Evolutionary conservation across 2,888 invertebrate genomes (phyloP), one percentile per base, ranked within the genome.

Genomic region (Meiosimyza platycephala): DNA sequence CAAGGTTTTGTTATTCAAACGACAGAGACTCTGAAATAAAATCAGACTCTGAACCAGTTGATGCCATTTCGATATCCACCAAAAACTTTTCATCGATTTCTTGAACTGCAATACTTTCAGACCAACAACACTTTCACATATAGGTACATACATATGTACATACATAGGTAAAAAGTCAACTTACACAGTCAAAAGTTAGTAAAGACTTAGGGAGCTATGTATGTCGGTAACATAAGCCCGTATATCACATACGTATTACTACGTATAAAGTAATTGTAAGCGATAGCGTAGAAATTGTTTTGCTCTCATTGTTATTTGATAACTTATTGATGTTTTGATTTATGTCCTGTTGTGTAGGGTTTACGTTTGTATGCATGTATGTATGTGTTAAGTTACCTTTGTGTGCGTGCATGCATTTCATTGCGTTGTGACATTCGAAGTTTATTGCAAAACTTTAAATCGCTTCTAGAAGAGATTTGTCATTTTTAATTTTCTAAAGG

Each of bases 271-370:
- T 55, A 72, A 68, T 55, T 68, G 72, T 55, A 66, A 71, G 66
- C 70, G 71, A 73, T 67, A 62, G 71, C 62, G 48, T 48, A 55
- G 66, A 67, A 71, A 67, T 70, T 73, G 66, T 66, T 66, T 67
- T n/a, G 54, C 66, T 73, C 67, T 70, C 28, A 66, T 73, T 73
- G 70, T 62, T 59, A 65, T 70, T 70, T 69, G 73, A 73, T 73
- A 73, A 70, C 62, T 71, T 73, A 70, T 73, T 70, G 71, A 71
- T 71, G 71, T 66, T 71, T 73, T 73, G 73, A 73, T 73, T 73
- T 71, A 71, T 59, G 72, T 68, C 22, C 33, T 47, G 12, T 33
- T 47, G 18, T 50, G 22, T 48, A 28, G 47, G 54, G 4, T 3
- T 28, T 47, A 47, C 40, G 55, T 57, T 6, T 57, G 22, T 71